These are phyloP conservation scores for Motacilla tschutschensis DNA, from an alignment of 2,113 vertebrate genomes.

Conservation along the genomic window DNA sequence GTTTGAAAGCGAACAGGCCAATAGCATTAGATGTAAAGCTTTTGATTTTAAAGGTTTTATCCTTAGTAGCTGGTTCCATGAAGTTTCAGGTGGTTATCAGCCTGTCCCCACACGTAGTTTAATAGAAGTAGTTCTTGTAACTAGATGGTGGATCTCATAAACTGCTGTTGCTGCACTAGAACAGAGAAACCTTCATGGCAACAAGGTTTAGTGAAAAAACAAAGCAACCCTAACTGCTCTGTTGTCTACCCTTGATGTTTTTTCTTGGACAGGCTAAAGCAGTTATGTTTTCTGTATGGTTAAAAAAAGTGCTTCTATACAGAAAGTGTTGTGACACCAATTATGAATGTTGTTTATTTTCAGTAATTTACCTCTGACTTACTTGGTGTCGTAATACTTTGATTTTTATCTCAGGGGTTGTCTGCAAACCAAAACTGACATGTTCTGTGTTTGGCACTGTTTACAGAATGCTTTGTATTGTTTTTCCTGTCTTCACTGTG, in stretches of 20 bases:
- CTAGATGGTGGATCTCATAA: slow-evolving; percentile 8
- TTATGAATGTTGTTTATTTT: slow-evolving; percentile 70
- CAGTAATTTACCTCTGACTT: slow-evolving; percentile 74
- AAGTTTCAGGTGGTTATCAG: neutral
- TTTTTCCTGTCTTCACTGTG: slow-evolving; percentile 44
- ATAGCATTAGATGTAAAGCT: neutral
- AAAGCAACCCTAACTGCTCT: slow-evolving; percentile 53
- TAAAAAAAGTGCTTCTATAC: slow-evolving; percentile 65
- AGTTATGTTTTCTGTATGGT: slow-evolving; percentile 54
- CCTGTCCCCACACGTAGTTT: neutral
- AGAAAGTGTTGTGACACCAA: slow-evolving; percentile 69
- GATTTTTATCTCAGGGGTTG: slow-evolving; percentile 78
- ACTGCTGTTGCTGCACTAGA: slow-evolving; percentile 46
- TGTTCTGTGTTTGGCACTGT: slow-evolving; percentile 65
- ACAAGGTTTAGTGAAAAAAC: slow-evolving; percentile 39
- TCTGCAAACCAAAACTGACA: slow-evolving; percentile 77
- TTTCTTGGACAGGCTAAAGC: slow-evolving; percentile 45
- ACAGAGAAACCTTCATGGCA: slow-evolving; percentile 15
- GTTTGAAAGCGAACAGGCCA: neutral
- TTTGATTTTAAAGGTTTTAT: neutral
- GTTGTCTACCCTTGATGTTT: slow-evolving; percentile 23
- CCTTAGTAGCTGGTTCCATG: neutral
- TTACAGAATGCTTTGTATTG: slow-evolving; percentile 64
- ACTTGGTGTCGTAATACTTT: slow-evolving; percentile 75
- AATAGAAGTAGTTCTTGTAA: neutral